These are phyloP conservation scores for Perizoma affinitatum DNA, from an alignment of 2,888 invertebrate genomes.

Conservation along the genomic window DNA sequence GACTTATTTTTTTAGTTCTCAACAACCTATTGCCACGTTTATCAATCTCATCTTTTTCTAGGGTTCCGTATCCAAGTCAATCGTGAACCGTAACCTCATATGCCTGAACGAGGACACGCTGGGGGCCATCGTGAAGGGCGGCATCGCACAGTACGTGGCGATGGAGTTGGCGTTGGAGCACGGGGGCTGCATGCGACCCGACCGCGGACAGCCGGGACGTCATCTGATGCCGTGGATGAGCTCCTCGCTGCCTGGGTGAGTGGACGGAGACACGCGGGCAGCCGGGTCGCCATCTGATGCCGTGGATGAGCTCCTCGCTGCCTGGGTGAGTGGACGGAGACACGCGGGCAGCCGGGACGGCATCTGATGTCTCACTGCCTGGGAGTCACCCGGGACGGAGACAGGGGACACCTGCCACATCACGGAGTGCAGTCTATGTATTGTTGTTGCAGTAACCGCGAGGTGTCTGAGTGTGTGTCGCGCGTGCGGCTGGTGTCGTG, in stretches of 20 bases:
- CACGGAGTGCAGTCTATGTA: too few species aligned
- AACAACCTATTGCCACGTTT: too few species aligned
- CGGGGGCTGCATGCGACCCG: constrained; percentile 86
- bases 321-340: too few species aligned
- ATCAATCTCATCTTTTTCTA: constrained; percentile 39
- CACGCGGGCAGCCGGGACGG: not conserved
- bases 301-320: too few species aligned
- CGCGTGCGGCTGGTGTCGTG: constrained; percentile 98
- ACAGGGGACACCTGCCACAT: too few species aligned
- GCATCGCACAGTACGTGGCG: constrained; percentile 96
- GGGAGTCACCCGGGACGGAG: too few species aligned
- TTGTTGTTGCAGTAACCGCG: constrained; percentile 87
- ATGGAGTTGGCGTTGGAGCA: constrained; percentile 96
- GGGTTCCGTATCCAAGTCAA: constrained; percentile 79
- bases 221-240: constrained; percentile 92
- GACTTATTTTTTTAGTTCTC: too few species aligned
- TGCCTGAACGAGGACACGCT: constrained; percentile 97
- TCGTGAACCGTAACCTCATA: constrained; percentile 80
- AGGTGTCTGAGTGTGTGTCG: constrained; percentile 97
- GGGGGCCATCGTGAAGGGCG: constrained; percentile 98
- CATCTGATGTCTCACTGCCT: too few species aligned
- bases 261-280: not conserved
- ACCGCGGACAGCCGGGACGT: constrained; percentile 51
- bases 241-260: constrained; percentile 60
- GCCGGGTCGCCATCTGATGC: too few species aligned